Base-by-base conservation (phyloP, 2,888 invertebrate genomes). In the Leucania comma region DNA sequence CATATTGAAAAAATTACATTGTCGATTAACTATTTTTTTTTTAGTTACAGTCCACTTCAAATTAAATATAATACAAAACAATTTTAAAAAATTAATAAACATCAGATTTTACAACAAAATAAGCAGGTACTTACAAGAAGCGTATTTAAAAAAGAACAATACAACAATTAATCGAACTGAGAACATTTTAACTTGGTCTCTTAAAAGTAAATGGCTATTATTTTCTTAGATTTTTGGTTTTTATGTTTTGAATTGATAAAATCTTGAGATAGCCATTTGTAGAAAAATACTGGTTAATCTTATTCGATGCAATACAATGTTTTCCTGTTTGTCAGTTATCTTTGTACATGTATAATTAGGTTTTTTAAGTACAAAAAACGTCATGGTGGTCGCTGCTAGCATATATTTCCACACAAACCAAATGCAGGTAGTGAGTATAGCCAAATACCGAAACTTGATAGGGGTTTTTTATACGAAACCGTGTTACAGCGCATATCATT, bases 71-170 rank as follows among this genome's bases (percentile, higher is more conserved):
- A 24, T 14, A 29, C 8, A 12, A 35, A 12, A 35, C 14, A 14
- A 42, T 4, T 1, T 42, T 14, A 1, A 42, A 42, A 42, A 20
- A 17, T 17, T 17, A 61, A 48, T 5, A 17, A 17, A 48, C 32
- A 12, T 24, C 0, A 14, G 2, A 35, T 20, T 35, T 57, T 3
- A 56, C 1, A 42, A 38, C 10, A 32, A 22, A 35, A 12, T 32
- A 56, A n/a, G 12, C 8, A 50, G 3, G 17, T 48, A 62, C 57
- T 70, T 58, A 72, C 71, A 32, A 29, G 26, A 20, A 17, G 10
- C 48, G 8, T 32, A n/a, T 38, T 72, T 64, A n/a, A 56, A 48
- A 51, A 26, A 58, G n/a, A 72, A 72, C 38, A 72, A 72, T 58
- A 54, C 12, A 54, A 53, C 14, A 29, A 72, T 48, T 29, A 63